Evolutionary conservation across 2,888 invertebrate genomes (phyloP), one percentile per base, ranked within the genome.

Genomic region (Epinotia nisella): DNA sequence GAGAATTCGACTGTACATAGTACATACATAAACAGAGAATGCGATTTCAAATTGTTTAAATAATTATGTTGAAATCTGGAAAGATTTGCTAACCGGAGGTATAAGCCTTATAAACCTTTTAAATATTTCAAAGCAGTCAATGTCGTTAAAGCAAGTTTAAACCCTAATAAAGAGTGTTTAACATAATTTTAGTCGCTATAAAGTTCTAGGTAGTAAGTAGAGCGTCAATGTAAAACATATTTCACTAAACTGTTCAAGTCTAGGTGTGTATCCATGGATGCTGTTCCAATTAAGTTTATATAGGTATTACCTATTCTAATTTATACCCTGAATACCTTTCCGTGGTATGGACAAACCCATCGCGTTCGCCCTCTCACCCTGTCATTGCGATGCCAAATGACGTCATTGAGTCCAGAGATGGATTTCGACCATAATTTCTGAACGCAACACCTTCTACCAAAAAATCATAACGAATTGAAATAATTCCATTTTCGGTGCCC

Each of bases 341-440:
- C 79, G 77, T 71, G 76, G 81, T 83, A 84, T 82, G 83, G 84
- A 85, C 84, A 83, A 85, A 81, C 81, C 80, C 82, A 83, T 83
- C 79, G 76, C 75, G 74, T 59, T 79, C 85, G 86, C 88, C 90
- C 90, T 91, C 90, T 92, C 88, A 83, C 81, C 87, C 89, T 87
- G 91, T 90, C 92, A 90, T 91, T 91, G 90, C 86, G 85, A 90
- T 89, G 87, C 84, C 86, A 85, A 91, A 92, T 90, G 91, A 91
- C 90, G 90, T 92, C 92, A 91, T 93, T 90, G 86, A 82, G 85
- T 80, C 83, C 87, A 87, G 91, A 92, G 92, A 93, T 92, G 91
- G 90, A 92, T 92, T 90, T 86, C 83, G 84, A 85, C 91, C 87
- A 92, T 93, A 91, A 92, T 92, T 92, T 87, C 90, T 89, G 91